phyloP scores from a whole-genome alignment of 1,140 invertebrate species.

The Potamilus streckersoni region DNA sequence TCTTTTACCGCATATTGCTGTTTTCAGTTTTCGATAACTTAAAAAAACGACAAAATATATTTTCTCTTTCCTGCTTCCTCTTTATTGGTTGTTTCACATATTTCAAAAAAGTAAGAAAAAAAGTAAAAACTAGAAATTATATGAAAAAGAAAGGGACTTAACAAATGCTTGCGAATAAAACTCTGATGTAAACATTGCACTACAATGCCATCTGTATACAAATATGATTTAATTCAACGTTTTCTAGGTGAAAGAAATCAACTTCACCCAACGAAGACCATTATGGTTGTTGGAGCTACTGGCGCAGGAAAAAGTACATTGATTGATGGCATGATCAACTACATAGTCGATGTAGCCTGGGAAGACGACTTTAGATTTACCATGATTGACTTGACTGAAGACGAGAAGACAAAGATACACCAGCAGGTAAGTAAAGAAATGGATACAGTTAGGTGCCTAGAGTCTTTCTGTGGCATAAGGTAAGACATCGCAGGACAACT shows the following conservation, averaged over 20 bases:
- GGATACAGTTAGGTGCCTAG: too few species aligned
- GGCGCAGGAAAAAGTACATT: slow-evolving; percentile 17
- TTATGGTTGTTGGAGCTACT: slow-evolving; percentile 15
- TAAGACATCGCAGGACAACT: slow-evolving; percentile 1
- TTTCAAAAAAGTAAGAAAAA: too few species aligned
- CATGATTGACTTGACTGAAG: slow-evolving; percentile 10
- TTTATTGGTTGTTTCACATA: too few species aligned
- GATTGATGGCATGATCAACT: slow-evolving; percentile 22
- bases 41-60: too few species aligned
- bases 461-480: too few species aligned
- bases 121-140: too few species aligned
- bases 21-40: too few species aligned
- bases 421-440: slow-evolving; percentile 3
- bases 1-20: too few species aligned
- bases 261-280: neutral
- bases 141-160: neutral
- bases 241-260: neutral
- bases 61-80: too few species aligned
- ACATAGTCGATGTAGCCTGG: slow-evolving; percentile 26
- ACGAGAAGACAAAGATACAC: neutral
- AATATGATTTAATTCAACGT: too few species aligned
- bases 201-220: neutral
- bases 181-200: neutral
- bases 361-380: slow-evolving; percentile 25
- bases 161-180: neutral